Conservation (phyloP, 2,797 vertebrate species). For the Sciurus carolinensis region DNA sequence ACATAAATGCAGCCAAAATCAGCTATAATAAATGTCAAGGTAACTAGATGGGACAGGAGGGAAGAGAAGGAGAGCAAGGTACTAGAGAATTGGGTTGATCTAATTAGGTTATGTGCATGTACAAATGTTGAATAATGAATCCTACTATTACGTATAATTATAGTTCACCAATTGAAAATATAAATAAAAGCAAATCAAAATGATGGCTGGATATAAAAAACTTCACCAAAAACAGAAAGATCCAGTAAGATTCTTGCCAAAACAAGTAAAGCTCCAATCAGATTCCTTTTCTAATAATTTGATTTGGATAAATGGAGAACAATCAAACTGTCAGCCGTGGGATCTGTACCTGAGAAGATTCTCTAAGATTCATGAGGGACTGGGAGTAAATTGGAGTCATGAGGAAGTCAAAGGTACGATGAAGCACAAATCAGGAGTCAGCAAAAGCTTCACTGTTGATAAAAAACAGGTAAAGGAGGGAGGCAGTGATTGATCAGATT, state of each 20-base stretch:
- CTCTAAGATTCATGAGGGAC: constrained; percentile 1
- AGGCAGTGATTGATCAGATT: neutral
- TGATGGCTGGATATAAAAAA: neutral
- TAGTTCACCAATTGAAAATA: too few relatives aligned
- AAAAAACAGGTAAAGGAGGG: neutral
- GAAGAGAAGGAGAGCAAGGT: too few relatives aligned
- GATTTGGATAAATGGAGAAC: constrained; percentile 34
- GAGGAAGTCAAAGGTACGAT: constrained; percentile 1
- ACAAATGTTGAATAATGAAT: too few relatives aligned
- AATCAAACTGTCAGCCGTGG: neutral
- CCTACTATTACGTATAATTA: too few relatives aligned
- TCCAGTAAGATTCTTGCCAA: neutral
- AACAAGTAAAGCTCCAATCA: neutral
- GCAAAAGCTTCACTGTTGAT: neutral
- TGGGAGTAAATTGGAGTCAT: neutral
- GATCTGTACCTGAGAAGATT: neutral
- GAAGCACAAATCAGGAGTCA: neutral
- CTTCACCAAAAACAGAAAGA: constrained; percentile 44
- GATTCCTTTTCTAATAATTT: constrained; percentile 29
- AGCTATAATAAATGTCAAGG: neutral
- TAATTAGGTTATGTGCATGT: too few relatives aligned
- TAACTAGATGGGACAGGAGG: neutral
- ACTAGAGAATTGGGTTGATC: too few relatives aligned
- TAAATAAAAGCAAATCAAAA: too few relatives aligned
- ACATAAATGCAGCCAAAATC: neutral